phyloP scores from a whole-genome alignment of 2,113 vertebrate genomes.

The Podarcis raffonei region DNA sequence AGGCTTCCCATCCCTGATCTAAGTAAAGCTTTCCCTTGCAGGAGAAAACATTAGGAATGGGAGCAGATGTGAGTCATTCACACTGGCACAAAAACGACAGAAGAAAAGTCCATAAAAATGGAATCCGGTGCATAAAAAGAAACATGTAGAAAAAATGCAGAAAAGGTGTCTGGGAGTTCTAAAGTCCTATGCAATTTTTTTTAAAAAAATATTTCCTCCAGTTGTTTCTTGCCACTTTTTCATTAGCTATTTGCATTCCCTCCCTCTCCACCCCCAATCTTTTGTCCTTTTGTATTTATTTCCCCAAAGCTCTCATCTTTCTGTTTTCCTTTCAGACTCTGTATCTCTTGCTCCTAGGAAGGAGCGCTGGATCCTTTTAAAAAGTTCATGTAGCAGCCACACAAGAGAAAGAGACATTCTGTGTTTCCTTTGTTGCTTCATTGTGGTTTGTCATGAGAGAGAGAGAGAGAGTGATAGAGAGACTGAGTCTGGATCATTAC shows the following conservation, averaged over 20 bases:
- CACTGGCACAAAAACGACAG: slow-evolving; percentile 68
- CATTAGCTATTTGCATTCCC: slow-evolving; percentile 62
- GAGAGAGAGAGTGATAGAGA: not conserved
- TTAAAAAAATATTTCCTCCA: slow-evolving; percentile 44
- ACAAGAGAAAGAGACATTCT: slow-evolving; percentile 34
- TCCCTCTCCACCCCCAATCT: slow-evolving; percentile 19
- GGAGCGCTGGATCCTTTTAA: slow-evolving; percentile 42
- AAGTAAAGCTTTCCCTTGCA: slow-evolving; percentile 51
- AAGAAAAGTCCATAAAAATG: slow-evolving; percentile 70
- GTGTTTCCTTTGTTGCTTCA: slow-evolving; percentile 36
- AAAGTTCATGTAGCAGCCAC: slow-evolving; percentile 59
- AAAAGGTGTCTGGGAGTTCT: slow-evolving; percentile 65
- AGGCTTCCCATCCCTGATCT: not conserved
- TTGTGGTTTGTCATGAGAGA: slow-evolving; percentile 16
- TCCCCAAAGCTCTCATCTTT: slow-evolving; percentile 48
- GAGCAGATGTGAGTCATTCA: slow-evolving; percentile 78
- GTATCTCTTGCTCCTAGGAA: slow-evolving; percentile 43
- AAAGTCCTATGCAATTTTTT: slow-evolving; percentile 40
- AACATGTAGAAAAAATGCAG: slow-evolving; percentile 68
- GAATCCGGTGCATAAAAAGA: slow-evolving; percentile 67
- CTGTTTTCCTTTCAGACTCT: slow-evolving; percentile 48
- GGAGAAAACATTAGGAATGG: slow-evolving; percentile 53
- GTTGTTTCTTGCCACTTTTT: slow-evolving; percentile 57
- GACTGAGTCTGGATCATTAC: not conserved
- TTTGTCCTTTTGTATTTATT: slow-evolving; percentile 50